Conservation (phyloP, 2,113 vertebrate species). For the Ranitomeya imitator region DNA sequence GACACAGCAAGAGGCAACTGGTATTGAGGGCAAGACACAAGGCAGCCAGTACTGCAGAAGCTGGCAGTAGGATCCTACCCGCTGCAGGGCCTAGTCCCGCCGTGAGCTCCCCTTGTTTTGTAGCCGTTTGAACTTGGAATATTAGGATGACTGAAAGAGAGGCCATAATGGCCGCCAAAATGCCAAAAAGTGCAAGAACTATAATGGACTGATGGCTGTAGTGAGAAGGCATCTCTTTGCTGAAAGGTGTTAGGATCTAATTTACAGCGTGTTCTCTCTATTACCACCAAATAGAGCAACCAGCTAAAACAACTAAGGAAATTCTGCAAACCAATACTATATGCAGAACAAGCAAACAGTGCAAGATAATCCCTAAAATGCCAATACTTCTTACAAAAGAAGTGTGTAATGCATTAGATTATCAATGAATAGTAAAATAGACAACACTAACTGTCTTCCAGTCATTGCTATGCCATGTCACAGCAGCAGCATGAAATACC, state of each 20-base stretch:
- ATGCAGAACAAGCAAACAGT: background rate
- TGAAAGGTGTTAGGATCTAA: background rate
- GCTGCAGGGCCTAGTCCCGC: slow-evolving; percentile 64
- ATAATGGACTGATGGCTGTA: slow-evolving; percentile 79
- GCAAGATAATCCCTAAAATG: background rate
- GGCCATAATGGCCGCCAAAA: slow-evolving; percentile 81
- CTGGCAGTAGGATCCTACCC: slow-evolving; percentile 72
- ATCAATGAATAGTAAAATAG: background rate
- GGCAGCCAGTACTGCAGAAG: slow-evolving; percentile 78
- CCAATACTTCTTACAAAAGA: background rate
- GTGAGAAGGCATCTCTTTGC: slow-evolving; percentile 59
- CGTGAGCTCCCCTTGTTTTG: slow-evolving; percentile 61
- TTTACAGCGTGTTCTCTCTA: background rate
- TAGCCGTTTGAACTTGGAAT: slow-evolving; percentile 80
- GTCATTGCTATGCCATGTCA: background rate
- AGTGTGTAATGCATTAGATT: background rate
- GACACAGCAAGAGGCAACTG: slow-evolving; percentile 78
- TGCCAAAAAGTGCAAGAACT: slow-evolving; percentile 77
- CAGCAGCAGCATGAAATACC: background rate
- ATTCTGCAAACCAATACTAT: background rate
- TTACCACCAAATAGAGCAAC: background rate
- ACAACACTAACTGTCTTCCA: background rate
- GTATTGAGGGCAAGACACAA: slow-evolving; percentile 82
- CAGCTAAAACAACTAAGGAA: background rate
- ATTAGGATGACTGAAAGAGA: slow-evolving; percentile 82